These are phyloP conservation scores for Onychomys leucogaster DNA, from an alignment of 2,797 vertebrate genomes.

Conservation along the genomic window DNA sequence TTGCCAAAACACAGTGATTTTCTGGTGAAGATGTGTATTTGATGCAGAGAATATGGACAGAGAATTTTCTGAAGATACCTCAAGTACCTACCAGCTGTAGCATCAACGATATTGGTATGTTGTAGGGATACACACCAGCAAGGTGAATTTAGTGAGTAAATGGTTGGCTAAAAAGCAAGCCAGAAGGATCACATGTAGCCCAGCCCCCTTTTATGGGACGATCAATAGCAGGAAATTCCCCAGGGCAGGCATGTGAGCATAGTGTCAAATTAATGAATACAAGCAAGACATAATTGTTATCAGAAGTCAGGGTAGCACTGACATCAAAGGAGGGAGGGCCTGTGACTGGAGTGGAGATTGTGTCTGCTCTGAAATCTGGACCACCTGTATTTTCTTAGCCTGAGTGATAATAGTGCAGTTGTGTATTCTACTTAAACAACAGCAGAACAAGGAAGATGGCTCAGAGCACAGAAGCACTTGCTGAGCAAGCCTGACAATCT, in stretches of 20 bases:
- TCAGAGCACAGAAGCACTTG: not conserved
- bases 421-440: not conserved
- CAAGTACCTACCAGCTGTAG: not conserved
- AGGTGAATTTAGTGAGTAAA: not conserved
- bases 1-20: not conserved
- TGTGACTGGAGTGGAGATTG: not conserved
- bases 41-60: too few species aligned
- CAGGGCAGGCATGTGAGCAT: rapidly evolving
- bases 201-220: not conserved
- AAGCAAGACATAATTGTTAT: not conserved
- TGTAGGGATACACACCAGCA: rapidly evolving
- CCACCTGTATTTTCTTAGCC: not conserved
- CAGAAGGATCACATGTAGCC: rapidly evolving
- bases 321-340: too few species aligned
- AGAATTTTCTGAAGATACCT: not conserved
- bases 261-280: not conserved
- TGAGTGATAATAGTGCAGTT: too few species aligned
- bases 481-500: not conserved
- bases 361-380: not conserved
- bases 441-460: not conserved
- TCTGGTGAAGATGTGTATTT: not conserved
- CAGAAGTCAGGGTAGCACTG: not conserved
- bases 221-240: not conserved
- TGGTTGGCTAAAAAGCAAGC: not conserved
- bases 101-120: not conserved